Evolutionary conservation across 2,113 vertebrate genomes (phyloP).

Genomic region (Panthera tigris): DNA sequence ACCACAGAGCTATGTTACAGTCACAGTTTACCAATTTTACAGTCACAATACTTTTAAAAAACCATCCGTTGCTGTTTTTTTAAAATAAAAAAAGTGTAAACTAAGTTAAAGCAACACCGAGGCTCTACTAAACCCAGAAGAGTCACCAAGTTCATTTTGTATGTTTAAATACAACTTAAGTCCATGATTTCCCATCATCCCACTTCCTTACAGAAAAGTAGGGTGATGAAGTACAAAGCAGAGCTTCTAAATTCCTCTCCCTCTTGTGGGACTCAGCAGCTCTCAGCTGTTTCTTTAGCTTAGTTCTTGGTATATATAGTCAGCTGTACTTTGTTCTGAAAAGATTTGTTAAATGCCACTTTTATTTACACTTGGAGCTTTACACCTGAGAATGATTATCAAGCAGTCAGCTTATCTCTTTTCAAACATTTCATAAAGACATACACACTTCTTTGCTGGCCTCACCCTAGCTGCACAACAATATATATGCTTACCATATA

Average conservation of each 20-base stretch:
- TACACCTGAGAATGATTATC: conserved; percentile 89
- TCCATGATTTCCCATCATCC: conserved; percentile 57
- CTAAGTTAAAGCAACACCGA: conserved; percentile 86
- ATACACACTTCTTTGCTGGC: conserved; percentile 78
- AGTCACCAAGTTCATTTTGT: conserved; percentile 79
- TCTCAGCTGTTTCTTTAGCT: conserved; percentile 82
- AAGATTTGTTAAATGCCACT: conserved; percentile 85
- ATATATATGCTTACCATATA: conserved; percentile 64
- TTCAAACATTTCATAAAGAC: conserved; percentile 84
- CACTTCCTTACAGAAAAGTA: conserved; percentile 44
- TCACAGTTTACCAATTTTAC: conserved; percentile 72
- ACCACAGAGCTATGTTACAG: conserved; percentile 28
- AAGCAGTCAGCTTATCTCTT: conserved; percentile 85
- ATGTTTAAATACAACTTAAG: conserved; percentile 77
- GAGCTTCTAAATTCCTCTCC: conserved; percentile 35
- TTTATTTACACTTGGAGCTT: conserved; percentile 88
- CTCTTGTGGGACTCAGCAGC: conserved; percentile 62
- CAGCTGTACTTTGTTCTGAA: conserved; percentile 84
- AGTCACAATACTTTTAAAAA: conserved; percentile 80
- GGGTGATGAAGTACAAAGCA: conserved; percentile 53
- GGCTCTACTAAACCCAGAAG: conserved; percentile 78
- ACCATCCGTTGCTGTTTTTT: conserved; percentile 71
- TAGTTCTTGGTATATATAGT: conserved; percentile 84
- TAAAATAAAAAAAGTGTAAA: conserved; percentile 81
- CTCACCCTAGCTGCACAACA: conserved; percentile 69